Base-by-base conservation (phyloP, 2,113 vertebrate genomes). In the Lophura nycthemera region DNA sequence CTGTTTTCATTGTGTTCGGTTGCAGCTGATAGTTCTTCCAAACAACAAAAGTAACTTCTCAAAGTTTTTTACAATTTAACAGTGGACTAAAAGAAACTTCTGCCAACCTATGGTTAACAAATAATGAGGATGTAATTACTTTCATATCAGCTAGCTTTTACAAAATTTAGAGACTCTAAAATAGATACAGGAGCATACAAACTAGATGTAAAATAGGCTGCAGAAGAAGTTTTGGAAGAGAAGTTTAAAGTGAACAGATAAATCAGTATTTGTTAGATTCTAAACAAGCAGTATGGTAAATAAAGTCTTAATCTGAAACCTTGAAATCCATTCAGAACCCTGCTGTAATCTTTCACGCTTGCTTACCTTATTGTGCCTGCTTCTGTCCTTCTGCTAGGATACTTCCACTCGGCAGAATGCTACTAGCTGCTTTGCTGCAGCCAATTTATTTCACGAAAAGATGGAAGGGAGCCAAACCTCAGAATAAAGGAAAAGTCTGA, bases 381-480 rank as follows among this genome's bases (percentile, higher is more conserved):
- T 92, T 45, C 29, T 50, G 38, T 45, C 76, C 42, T 14, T 67
- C 80, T 70, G 34, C 38, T 93, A 61, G 54, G 45, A 47, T 61
- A 66, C 65, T 94, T 71, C 83, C 57, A 71, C 69, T 50, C 43
- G 75, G 82, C 9, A 59, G 83, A 93, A 59, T 91, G 84, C 32
- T 65, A 67, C 54, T 76, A 84, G 61, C 48, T 82, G 83, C 77
- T 93, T 67, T 86, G 71, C 47, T 85, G 47, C 92, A 34, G 77
- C 40, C 57, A 42, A 96, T 97, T 97, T 97, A 96, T 96, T 93
- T 88, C 40, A 63, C 66, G 59, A 82, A 83, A 6, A 19, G 56
- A 48, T 64, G 96, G 95, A 92, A 87, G 88, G 74, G 83, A 95
- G 91, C 95, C 94, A 95, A 88, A 89, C 59, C 34, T 65, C 70